These are phyloP conservation scores for Vanessa tameamea DNA, from an alignment of 1,140 invertebrate genomes.

Conservation along the genomic window DNA sequence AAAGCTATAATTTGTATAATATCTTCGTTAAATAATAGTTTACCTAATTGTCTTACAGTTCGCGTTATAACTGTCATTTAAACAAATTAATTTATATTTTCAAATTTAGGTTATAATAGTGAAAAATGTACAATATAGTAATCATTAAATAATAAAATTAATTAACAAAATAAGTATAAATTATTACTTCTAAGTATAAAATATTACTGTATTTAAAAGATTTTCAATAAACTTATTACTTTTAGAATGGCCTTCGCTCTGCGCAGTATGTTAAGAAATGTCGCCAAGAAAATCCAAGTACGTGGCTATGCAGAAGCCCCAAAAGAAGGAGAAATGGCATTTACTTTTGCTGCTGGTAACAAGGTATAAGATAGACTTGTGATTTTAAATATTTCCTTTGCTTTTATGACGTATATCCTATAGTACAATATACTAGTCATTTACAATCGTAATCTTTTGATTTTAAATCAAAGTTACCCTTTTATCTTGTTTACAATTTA, in stretches of 20 bases:
- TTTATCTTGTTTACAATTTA: too few species aligned
- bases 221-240: slow-evolving; percentile 19
- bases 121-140: not conserved
- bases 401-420: too few species aligned
- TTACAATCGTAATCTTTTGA: too few species aligned
- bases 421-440: too few species aligned
- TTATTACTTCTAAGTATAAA: not conserved
- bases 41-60: not conserved
- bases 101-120: not conserved
- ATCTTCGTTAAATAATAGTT: not conserved
- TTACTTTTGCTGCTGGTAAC: slow-evolving; percentile 93
- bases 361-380: slow-evolving; percentile 80
- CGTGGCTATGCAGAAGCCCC: slow-evolving; percentile 62
- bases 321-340: slow-evolving; percentile 88
- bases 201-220: not conserved
- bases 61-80: not conserved
- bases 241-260: slow-evolving; percentile 67
- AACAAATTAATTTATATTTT: not conserved
- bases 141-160: not conserved
- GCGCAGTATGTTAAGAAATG: slow-evolving; percentile 56
- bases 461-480: too few species aligned
- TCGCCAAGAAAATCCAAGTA: slow-evolving; percentile 55
- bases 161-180: not conserved
- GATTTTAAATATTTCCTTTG: not conserved
- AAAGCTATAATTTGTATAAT: not conserved